Percentiles rank a stretch among this genome's conserved stretches.
These are phyloP conservation scores for Trachelus tabidus DNA, from an alignment of 2,888 invertebrate genomes.

Conservation along the genomic window DNA sequence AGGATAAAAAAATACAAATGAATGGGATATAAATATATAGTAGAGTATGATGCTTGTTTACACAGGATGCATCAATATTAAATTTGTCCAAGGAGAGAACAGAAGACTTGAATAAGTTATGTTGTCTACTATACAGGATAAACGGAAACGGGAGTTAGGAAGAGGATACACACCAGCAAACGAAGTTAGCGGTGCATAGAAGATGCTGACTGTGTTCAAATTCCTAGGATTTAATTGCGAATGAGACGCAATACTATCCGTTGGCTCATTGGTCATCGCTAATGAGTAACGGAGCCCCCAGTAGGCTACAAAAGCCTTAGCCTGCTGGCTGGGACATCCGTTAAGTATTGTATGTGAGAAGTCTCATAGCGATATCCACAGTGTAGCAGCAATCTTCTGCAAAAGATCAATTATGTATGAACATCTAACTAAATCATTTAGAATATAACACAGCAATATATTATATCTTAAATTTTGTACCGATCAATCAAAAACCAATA, in stretches of 20 bases:
- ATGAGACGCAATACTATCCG: constrained; percentile 27
- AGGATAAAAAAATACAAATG: constrained; percentile 27
- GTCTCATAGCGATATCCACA: constrained; percentile 1
- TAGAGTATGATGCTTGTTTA: not conserved
- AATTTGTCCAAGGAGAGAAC: not conserved
- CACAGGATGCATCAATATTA: not conserved
- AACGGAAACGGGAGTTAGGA: not conserved
- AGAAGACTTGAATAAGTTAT: not conserved
- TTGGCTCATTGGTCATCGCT: constrained; percentile 33
- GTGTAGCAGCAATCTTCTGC: not conserved
- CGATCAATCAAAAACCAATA: not conserved
- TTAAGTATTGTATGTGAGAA: constrained; percentile 3
- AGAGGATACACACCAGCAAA: constrained; percentile 43
- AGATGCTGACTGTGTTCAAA: constrained; percentile 38
- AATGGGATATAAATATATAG: constrained; percentile 4
- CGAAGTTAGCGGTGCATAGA: constrained; percentile 54
- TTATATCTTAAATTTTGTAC: too few species aligned
- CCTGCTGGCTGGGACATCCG: constrained; percentile 11
- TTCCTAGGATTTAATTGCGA: constrained; percentile 34
- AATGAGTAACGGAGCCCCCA: constrained; percentile 10
- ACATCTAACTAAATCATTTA: not conserved
- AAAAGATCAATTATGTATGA: not conserved
- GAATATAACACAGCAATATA: too few species aligned
- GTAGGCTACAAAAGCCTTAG: constrained; percentile 22
- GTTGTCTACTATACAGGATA: not conserved